Base-by-base conservation (phyloP, 2,113 vertebrate species). In the Silurus meridionalis region DNA sequence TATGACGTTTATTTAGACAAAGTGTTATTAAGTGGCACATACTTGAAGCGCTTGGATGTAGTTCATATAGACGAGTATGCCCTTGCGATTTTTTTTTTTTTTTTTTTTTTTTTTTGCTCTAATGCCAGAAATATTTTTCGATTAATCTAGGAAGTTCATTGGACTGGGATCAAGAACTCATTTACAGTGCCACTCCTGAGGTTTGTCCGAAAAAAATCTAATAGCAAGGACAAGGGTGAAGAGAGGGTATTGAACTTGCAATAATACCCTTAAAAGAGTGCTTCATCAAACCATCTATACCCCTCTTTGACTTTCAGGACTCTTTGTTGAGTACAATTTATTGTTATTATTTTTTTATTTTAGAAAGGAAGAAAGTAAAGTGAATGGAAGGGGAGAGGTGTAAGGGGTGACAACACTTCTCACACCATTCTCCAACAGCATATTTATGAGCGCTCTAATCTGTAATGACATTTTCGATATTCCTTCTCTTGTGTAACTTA, bases 111-210 rank as follows among this genome's bases (percentile, higher is more conserved):
- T 37, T 37, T 37, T 37, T 37, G 37, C 23, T 63, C 64, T 83
- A 53, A 80, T 64, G 80, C 75, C 46, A 69, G 48, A 85, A 83
- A 89, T 90, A 88, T 92, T 83, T 91, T 91, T 91, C 86, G 84
- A 91, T 91, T 89, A 91, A 90, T 93, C 92, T 92, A 92, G 88
- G 91, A 91, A 91, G 90, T 90, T 87, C 89, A 82, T 91, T 89
- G 93, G 91, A 86, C 87, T 87, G 89, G 89, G 93, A 91, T 93
- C 92, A 91, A 90, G 91, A 94, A 91, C 90, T 89, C 91, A 94
- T 94, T 94, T 92, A 90, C 85, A 72, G 21, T 84, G 64, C 86
- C 80, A 82, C 91, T 93, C 92, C 91, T 90, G 89, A 93, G 93
- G 92, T 92, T 91, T 87, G 90, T 92, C 88, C 64, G 53, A 87